Evolutionary conservation across 1,140 invertebrate genomes (phyloP), one percentile per base, ranked within the genome.

Genomic region (Plectrocnemia conspersa): DNA sequence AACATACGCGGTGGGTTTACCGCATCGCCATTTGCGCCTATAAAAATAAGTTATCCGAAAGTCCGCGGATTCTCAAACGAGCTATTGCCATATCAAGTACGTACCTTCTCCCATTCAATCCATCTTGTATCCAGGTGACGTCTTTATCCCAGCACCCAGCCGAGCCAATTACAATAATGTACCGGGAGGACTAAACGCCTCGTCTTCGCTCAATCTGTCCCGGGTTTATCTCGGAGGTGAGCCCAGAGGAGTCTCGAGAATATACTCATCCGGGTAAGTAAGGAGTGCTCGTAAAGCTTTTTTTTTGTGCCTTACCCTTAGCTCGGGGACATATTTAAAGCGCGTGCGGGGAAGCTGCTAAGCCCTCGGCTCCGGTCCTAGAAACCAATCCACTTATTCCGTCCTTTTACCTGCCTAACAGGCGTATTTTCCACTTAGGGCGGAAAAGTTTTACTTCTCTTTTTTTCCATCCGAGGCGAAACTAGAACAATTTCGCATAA

Each of bases 341-440:
- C 57, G 47, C 29, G n/a, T 22, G 46, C 6, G 32, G 36, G 50
- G 40, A n/a, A 9, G 15, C 25, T 16, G 18, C 25, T 42, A 41
- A 41, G 50, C 35, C 24, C 22, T 29, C 18, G n/a, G 22, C 29
- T 19, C 33, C 15, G 11, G 29, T 18, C 24, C 29, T 48, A 48
- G 48, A 40, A 52, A 42, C 53, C 58, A 59, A 59, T 59, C 53
- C 58, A 59, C 58, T 59, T 59, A 59, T 59, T 59, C 58, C 58
- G 50, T 59, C 48, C 54, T 49, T 55, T 59, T 59, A 59, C 58
- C 58, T 59, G 58, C 58, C 54, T 56, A 59, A 59, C 52, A 55
- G 53, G 58, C 58, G 52, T 41, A 59, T 44, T 54, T 54, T 54
- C 57, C 57, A 49, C 57, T 59, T 35, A 46, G 29, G 47, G 47